phyloP scores from a whole-genome alignment of 2,113 vertebrate species.

The Semnopithecus entellus region DNA sequence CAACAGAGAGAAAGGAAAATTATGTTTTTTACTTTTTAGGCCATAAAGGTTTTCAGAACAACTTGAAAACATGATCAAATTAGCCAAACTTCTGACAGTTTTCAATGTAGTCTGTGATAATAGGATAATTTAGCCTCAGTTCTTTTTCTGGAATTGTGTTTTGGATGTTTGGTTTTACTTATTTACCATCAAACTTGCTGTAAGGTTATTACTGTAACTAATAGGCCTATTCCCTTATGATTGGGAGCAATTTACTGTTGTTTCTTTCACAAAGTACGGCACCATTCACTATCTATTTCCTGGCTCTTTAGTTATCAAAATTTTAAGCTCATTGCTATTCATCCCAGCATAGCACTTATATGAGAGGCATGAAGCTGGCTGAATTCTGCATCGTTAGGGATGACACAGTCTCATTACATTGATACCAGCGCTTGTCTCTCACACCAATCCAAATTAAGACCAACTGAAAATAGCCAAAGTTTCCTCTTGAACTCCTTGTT shows the following conservation, averaged over 20 bases:
- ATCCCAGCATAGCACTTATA: background rate
- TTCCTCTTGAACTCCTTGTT: background rate
- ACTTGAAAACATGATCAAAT: slow-evolving; percentile 20
- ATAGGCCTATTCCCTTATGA: background rate
- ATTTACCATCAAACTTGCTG: background rate
- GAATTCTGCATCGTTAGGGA: background rate
- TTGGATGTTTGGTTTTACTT: background rate
- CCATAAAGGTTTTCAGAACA: background rate
- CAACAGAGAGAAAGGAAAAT: background rate
- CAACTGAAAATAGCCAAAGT: background rate
- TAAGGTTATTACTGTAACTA: background rate
- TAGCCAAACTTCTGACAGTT: background rate
- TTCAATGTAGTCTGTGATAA: background rate
- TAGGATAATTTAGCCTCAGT: background rate
- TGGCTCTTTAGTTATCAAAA: background rate
- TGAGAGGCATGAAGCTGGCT: background rate
- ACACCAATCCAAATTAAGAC: background rate
- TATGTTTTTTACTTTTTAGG: background rate
- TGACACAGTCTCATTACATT: background rate
- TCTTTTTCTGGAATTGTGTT: background rate
- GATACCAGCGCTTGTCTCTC: background rate
- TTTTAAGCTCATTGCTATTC: background rate
- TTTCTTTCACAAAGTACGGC: background rate
- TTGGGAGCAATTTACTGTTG: background rate
- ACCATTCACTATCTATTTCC: background rate